A percentile compares a stretch with the other conserved stretches of the same genome.
Evolutionary conservation across 1,140 invertebrate genomes (phyloP).

Genomic region (Hestina assimilis): DNA sequence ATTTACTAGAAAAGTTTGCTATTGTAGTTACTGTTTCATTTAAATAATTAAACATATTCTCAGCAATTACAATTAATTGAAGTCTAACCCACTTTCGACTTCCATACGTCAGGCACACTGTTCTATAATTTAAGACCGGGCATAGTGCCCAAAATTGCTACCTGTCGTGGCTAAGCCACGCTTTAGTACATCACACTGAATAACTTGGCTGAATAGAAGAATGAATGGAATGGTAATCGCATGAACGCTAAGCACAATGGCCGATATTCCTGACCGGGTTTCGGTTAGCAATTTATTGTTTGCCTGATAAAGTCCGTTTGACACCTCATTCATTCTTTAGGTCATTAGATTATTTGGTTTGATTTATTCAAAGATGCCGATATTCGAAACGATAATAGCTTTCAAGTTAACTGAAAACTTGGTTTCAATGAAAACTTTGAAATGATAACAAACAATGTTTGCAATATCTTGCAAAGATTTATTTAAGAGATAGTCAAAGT

Average conservation of each 20-base stretch:
- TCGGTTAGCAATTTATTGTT: constrained; percentile 26
- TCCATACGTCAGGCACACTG: background rate
- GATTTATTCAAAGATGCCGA: constrained; percentile 21
- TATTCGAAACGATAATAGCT: constrained; percentile 15
- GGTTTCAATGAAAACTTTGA: constrained; percentile 4
- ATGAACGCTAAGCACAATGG: constrained; percentile 30
- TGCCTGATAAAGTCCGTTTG: constrained; percentile 26
- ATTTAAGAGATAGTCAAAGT: background rate
- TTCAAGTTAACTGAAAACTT: constrained; percentile 8
- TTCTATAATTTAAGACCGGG: background rate
- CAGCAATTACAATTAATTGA: too few relatives aligned
- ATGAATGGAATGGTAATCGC: constrained; percentile 22
- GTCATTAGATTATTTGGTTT: constrained; percentile 27
- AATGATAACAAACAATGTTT: constrained; percentile 7
- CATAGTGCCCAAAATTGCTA: constrained; percentile 7
- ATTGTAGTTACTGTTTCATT: too few relatives aligned
- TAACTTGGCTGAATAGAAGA: constrained; percentile 18
- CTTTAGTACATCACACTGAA: constrained; percentile 17
- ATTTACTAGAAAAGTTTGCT: too few relatives aligned
- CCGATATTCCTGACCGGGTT: constrained; percentile 26
- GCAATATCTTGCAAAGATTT: background rate
- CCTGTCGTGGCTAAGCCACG: background rate
- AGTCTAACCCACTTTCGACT: background rate
- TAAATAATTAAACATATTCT: too few relatives aligned
- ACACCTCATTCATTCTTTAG: constrained; percentile 26